These are phyloP conservation scores for Falco concolor DNA, from an alignment of 2,797 vertebrate genomes.

Conservation along the genomic window DNA sequence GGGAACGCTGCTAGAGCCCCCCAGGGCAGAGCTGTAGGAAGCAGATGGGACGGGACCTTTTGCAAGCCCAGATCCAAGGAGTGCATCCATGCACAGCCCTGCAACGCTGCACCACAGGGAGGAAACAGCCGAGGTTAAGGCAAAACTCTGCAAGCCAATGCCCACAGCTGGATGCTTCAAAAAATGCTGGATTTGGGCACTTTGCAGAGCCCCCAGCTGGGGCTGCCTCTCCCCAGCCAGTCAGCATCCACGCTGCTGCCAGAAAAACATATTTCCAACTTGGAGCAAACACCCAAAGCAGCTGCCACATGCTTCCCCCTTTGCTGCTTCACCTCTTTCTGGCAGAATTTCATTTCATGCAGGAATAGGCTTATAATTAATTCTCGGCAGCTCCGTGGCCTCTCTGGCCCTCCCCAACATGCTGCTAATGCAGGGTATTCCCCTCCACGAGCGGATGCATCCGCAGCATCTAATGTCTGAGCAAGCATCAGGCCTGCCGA, in stretches of 20 bases:
- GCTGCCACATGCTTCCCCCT: not conserved
- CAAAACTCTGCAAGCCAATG: not conserved
- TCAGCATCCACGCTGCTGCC: fast-evolving
- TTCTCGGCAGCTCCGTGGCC: not conserved
- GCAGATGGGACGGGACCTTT: not conserved
- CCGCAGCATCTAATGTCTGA: not conserved
- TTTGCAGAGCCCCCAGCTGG: not conserved
- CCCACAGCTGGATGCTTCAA: not conserved
- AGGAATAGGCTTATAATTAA: not conserved
- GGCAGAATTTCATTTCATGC: not conserved
- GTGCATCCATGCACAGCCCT: fast-evolving
- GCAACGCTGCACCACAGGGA: fast-evolving
- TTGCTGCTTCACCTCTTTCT: not conserved
- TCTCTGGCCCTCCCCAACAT: not conserved
- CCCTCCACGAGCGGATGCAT: not conserved
- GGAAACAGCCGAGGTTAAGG: not conserved
- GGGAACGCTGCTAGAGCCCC: not conserved
- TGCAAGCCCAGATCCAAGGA: not conserved
- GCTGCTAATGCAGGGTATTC: not conserved
- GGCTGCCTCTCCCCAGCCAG: not conserved
- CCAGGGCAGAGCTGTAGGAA: fast-evolving
- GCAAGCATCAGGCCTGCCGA: not conserved
- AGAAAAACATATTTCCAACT: not conserved
- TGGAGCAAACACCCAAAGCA: not conserved
- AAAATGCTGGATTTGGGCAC: fast-evolving